Evolutionary conservation across 2,888 invertebrate species (phyloP), one percentile per base, ranked within the genome.

Genomic region (Perdita meconis): DNA sequence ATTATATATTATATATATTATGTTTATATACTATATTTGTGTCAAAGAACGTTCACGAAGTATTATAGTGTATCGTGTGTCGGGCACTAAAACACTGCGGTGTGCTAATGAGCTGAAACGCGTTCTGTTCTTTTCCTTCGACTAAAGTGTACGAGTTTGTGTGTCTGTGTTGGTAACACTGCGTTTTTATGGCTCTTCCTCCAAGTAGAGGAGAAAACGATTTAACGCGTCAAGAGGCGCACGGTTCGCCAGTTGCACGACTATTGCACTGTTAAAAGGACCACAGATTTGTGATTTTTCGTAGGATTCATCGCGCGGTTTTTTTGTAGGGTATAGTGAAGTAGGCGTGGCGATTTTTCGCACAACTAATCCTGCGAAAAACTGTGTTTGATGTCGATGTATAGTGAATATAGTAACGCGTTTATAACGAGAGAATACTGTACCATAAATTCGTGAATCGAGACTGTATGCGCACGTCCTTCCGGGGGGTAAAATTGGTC

Each of bases 21-120:
- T 47, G 22, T 50, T 8, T 53, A 53, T n/a, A 53, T 53, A 53
- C 30, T 53, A n/a, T n/a, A n/a, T n/a, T n/a, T n/a, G n/a, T n/a
- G n/a, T n/a, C n/a, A 30, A 22, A 67, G 61, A 47, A 67, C 36
- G 36, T 61, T 36, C n/a, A 47, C 16, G 47, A 66, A 60, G 61
- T 66, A 47, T 53, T 24, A 16, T 30, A 34, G 34, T 56, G 44
- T 34, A 69, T 47, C 42, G 22, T 47, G 44, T 65, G 55, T 56
- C 47, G 66, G 44, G 36, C 47, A 24, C 56, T 70, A 70, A 30
- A 30, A 30, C 3, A 30, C 16, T 19, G 30, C n/a, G 30, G 16
- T 53, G 16, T 16, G 30, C 34, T 34, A 30, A 16, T 16, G 53
- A 30, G 30, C n/a, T 30, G 30, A 34, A 53, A 53, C 30, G 30